These are phyloP conservation scores for Melanotaenia nigrans DNA, from an alignment of 2,797 vertebrate species.

Conservation along the genomic window DNA sequence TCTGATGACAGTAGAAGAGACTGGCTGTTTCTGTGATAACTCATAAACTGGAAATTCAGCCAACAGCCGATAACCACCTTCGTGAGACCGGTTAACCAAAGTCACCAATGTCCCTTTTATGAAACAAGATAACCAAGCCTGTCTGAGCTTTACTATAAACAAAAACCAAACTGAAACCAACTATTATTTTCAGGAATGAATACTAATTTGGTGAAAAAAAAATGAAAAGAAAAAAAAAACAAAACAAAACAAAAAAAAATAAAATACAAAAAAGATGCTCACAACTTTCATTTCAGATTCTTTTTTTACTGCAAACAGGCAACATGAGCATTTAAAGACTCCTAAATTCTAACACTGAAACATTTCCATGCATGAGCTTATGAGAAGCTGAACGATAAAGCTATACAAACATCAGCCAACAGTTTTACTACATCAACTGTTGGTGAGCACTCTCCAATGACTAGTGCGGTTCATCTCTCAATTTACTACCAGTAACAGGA, in stretches of 20 bases:
- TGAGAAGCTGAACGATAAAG: constrained; percentile 16
- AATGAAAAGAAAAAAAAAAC: not conserved
- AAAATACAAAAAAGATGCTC: not conserved
- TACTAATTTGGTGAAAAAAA: not conserved
- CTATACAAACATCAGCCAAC: not conserved
- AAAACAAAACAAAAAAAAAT: not conserved
- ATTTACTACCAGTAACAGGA: not conserved
- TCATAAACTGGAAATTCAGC: constrained; percentile 22
- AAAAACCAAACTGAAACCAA: not conserved
- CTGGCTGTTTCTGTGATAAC: constrained; percentile 8
- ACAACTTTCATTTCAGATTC: not conserved
- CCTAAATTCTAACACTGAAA: constrained; percentile 2
- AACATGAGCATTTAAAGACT: constrained; percentile 3
- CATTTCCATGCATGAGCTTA: constrained; percentile 2
- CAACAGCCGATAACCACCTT: constrained; percentile 27
- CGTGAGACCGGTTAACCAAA: constrained; percentile 12
- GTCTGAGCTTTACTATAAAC: constrained; percentile 9
- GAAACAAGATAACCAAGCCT: constrained; percentile 26
- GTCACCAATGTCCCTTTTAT: constrained; percentile 4
- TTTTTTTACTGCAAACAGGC: not conserved
- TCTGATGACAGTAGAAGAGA: not conserved
- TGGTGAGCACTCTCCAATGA: not conserved
- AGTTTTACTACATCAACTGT: not conserved
- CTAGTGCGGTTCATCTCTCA: not conserved
- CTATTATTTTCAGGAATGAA: not conserved